phyloP scores from a whole-genome alignment of 2,888 invertebrate species.

The Cephus pulcher region DNA sequence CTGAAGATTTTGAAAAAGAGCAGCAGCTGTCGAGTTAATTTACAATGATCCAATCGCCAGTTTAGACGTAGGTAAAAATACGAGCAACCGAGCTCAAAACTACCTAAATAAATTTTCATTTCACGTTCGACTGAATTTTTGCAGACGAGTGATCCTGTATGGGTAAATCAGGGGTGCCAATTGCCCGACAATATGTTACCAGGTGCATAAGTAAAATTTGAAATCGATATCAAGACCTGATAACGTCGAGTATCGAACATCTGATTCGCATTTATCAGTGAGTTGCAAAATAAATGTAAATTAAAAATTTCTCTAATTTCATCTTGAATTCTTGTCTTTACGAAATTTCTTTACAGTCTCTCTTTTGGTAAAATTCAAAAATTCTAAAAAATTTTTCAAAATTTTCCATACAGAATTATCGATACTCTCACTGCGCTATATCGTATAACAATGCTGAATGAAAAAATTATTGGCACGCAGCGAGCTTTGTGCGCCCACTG shows the following conservation, averaged over 20 bases:
- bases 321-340: too few species aligned
- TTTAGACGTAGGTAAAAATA: background rate
- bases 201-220: constrained; percentile 49
- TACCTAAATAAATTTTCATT: constrained; percentile 56
- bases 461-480: constrained; percentile 17
- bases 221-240: constrained; percentile 41
- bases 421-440: background rate
- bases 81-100: background rate
- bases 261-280: background rate
- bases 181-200: constrained; percentile 60
- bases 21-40: constrained; percentile 25
- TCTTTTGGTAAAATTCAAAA: background rate
- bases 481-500: background rate
- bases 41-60: constrained; percentile 17
- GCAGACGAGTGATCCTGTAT: constrained; percentile 50
- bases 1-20: constrained; percentile 7
- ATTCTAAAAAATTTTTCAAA: background rate
- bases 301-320: background rate
- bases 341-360: too few species aligned
- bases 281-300: background rate
- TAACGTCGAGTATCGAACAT: background rate
- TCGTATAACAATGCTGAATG: background rate
- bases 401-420: background rate
- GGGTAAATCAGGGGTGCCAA: constrained; percentile 46
- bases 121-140: constrained; percentile 54